Conservation (phyloP, 2,888 invertebrate genomes). For the Xestia rhomboidea region DNA sequence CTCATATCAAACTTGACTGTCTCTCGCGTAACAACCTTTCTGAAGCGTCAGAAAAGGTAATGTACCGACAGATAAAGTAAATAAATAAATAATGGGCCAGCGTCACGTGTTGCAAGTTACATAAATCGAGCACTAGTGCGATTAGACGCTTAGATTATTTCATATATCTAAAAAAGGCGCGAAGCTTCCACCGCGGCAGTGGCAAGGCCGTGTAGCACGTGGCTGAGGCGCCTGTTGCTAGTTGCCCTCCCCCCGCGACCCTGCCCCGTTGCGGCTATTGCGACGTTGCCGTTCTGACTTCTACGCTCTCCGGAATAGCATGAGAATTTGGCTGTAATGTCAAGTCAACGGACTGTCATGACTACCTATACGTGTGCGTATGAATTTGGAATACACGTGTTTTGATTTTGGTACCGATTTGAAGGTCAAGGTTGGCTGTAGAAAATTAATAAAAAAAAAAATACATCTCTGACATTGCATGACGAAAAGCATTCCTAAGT, state of each 20-base stretch:
- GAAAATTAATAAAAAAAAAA: neutral
- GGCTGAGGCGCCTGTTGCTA: slow-evolving; percentile 89
- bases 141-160: slow-evolving; percentile 64
- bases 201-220: slow-evolving; percentile 89
- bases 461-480: slow-evolving; percentile 8
- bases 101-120: slow-evolving; percentile 43
- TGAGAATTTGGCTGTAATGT: slow-evolving; percentile 79
- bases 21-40: neutral
- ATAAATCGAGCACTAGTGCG: slow-evolving; percentile 47
- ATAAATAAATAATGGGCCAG: slow-evolving; percentile 35
- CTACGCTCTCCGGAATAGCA: slow-evolving; percentile 72
- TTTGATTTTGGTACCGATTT: slow-evolving; percentile 23
- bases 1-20: slow-evolving; percentile 18
- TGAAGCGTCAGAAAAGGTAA: slow-evolving; percentile 13
- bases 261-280: slow-evolving; percentile 68
- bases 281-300: slow-evolving; percentile 86
- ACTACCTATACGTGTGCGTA: slow-evolving; percentile 56
- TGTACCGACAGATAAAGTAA: slow-evolving; percentile 30
- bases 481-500: neutral
- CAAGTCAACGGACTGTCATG: slow-evolving; percentile 74
- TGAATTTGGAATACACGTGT: slow-evolving; percentile 50
- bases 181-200: slow-evolving; percentile 83
- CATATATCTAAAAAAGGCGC: slow-evolving; percentile 86
- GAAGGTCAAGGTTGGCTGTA: slow-evolving; percentile 5
- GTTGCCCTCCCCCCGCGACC: slow-evolving; percentile 70